Base-by-base conservation (phyloP, 1,140 invertebrate genomes). In the Drosophila teissieri region DNA sequence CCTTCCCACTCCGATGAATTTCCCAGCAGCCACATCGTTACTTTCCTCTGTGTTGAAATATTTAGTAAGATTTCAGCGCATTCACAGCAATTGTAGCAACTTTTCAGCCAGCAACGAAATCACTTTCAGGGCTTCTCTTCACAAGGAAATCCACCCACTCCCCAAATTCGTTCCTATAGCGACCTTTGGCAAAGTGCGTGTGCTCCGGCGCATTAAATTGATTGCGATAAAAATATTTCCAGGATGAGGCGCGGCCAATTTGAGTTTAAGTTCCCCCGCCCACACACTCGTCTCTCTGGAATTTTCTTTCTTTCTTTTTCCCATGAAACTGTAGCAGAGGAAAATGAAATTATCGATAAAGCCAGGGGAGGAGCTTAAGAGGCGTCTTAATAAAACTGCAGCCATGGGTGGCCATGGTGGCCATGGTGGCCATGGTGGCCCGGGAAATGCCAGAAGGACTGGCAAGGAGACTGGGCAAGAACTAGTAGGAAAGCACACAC, bases 161-260 rank as follows among this genome's bases (percentile, higher is more conserved):
- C 54, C 15, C 17, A 22, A 34, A 60, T 44, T 49, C 31, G 83
- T 88, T 79, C 72, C 79, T 63, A 57, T 67, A 73, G 77, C 83
- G 52, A 72, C 70, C 76, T 74, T 68, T 58, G 45, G 61, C 70
- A 69, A 85, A 88, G 79, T 86, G 82, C 79, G 83, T 86, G 81
- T 67, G 73, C 68, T 63, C 56, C 70, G 77, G 60, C 79, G 83
- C 83, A 88, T 88, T 88, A 88, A 83, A 88, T 88, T 88, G 83
- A 88, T 88, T 88, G 83, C 83, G 49, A 77, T 89, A 79, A 69
- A 83, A 73, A 80, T 64, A 79, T 89, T 80, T 79, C 55, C 67
- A 56, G 56, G 52, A 77, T 44, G 48, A 60, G 73, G 34, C 53
- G 64, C 73, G 44, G 56, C 73, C 73, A 77, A 76, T 76, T 76